Conservation (phyloP, 1,140 invertebrate species). For the Nomia melanderi region DNA sequence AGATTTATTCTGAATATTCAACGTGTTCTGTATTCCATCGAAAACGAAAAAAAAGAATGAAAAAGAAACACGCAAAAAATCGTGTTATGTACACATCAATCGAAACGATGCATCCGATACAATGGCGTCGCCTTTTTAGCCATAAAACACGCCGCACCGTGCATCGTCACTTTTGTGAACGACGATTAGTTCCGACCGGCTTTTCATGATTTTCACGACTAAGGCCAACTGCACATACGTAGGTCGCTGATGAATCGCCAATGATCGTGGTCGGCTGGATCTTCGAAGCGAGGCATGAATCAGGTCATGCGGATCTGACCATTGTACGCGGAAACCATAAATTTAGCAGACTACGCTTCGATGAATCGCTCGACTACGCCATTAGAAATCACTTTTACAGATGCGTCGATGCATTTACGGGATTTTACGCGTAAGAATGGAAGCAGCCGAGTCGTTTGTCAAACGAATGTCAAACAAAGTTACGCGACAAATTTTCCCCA, state of each 20-base stretch:
- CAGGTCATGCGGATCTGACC: conserved; percentile 16
- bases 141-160: not conserved
- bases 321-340: conserved; percentile 44
- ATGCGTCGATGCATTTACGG: conserved; percentile 25
- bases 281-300: conserved; percentile 28
- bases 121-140: not conserved
- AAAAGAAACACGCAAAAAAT: not conserved
- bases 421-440: not conserved
- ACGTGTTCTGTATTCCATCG: not conserved
- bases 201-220: not conserved
- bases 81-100: conserved; percentile 2
- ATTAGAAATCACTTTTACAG: conserved; percentile 27
- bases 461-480: conserved; percentile 42
- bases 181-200: conserved; percentile 20
- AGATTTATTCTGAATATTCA: not conserved
- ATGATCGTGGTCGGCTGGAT: not conserved
- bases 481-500: not conserved
- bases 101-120: not conserved
- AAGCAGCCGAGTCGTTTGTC: conserved; percentile 42
- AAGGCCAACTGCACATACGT: not conserved
- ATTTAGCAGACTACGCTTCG: conserved; percentile 38
- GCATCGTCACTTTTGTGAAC: conserved; percentile 2
- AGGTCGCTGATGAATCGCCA: not conserved
- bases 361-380: not conserved
- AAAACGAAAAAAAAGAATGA: not conserved